Conservation (phyloP, 2,888 invertebrate species). For the Diachrysia chrysitis region DNA sequence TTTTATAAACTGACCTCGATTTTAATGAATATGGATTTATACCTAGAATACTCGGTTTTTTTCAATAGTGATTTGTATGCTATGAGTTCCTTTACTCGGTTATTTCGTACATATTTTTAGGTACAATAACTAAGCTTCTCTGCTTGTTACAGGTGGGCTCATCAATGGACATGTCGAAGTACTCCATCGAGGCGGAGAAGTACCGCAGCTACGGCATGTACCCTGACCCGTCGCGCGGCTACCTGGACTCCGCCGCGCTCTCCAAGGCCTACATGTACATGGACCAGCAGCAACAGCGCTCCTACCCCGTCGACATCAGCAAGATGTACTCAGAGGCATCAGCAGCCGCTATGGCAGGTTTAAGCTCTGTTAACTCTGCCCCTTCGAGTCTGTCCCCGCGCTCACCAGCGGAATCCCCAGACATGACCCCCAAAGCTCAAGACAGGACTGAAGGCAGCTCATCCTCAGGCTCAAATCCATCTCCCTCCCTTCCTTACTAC, state of each 20-base stretch:
- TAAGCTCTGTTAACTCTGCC: constrained; percentile 83
- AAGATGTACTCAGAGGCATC: constrained; percentile 91
- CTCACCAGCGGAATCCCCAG: constrained; percentile 88
- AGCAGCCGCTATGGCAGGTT: constrained; percentile 89
- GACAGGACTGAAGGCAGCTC: constrained; percentile 89
- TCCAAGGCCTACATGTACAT: constrained; percentile 94
- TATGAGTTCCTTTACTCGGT: not conserved
- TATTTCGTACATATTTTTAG: not conserved
- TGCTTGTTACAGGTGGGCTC: constrained; percentile 91
- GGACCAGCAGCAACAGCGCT: constrained; percentile 90
- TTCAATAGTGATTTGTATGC: not conserved
- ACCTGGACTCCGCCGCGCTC: constrained; percentile 92
- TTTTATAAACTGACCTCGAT: not conserved
- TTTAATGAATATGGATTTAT: not conserved
- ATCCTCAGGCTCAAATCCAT: constrained; percentile 91
- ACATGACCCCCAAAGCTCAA: constrained; percentile 85
- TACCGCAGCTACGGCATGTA: constrained; percentile 94
- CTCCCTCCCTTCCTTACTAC: constrained; percentile 90
- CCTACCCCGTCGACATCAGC: constrained; percentile 90
- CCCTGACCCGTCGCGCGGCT: constrained; percentile 92
- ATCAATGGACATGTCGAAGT: constrained; percentile 94
- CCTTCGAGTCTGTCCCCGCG: constrained; percentile 84
- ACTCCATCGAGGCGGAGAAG: constrained; percentile 93
- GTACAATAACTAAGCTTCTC: constrained; percentile 18
- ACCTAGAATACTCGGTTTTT: not conserved